Evolutionary conservation across 2,797 vertebrate genomes (phyloP), one percentile per base, ranked within the genome.

Genomic region (Telmatherina bonti): DNA sequence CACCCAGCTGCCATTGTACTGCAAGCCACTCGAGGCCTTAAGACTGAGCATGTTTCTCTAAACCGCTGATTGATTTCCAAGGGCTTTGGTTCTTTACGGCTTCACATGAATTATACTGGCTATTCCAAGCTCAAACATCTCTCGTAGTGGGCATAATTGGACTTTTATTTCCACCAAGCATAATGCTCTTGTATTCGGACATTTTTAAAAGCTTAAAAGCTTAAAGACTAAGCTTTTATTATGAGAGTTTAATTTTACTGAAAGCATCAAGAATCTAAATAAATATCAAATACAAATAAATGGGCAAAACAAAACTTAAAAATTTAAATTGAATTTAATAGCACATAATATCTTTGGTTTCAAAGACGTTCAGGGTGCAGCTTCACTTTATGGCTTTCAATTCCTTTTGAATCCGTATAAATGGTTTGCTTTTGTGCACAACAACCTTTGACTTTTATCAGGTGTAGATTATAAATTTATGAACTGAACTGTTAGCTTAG

Each of bases 31-130:
- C 73, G 68, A 83, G 80, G 76, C 67, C 33, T 64, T 78, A 61
- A 61, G 55, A 66, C 65, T 31, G 61, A 85, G 73, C 62, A 29
- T 67, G 72, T 85, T 87, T 82, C 76, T 81, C 66, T 51, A 75
- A 90, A 83, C 73, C 70, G 20, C 65, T 71, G 74, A 88, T 82
- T 88, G 76, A 87, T 87, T 88, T 87, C 78, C 43, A 36, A 79
- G 69, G 70, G 76, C 76, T 88, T 81, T 58, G 49, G 57, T 74
- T 78, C 45, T 80, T 81, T 62, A 57, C 49, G n/a, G 71, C 64
- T 81, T 65, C 54, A 67, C 53, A 78, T 81, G 74, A 82, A 78
- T 84, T 72, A 79, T 15, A 47, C 27, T 10, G 26, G 59, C 41
- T 69, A 78, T 74, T 84, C 82, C 20, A 33, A 70, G 55, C 65